phyloP scores from a whole-genome alignment of 2,888 invertebrate genomes.

The Dicyrtomina minuta region DNA sequence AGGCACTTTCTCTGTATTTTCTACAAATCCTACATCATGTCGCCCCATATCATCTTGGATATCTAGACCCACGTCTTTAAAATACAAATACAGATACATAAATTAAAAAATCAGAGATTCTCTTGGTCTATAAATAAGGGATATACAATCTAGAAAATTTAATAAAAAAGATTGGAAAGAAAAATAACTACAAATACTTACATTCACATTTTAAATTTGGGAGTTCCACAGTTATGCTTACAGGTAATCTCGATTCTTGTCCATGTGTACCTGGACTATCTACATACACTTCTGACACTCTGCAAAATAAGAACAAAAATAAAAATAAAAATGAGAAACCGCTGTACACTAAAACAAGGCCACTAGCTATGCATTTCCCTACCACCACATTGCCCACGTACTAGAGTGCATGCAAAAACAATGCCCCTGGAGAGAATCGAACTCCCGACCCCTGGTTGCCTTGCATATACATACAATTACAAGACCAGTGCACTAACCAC shows the following conservation, averaged over 20 bases:
- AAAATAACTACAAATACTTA: no score
- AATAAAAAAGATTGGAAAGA: neutral
- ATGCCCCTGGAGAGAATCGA: slow-evolving; percentile 48
- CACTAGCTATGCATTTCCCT: no score
- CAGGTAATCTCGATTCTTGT: slow-evolving; percentile 59
- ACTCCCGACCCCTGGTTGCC: slow-evolving; percentile 51
- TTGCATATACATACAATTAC: no score
- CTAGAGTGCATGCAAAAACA: slow-evolving; percentile 4
- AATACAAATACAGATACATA: neutral
- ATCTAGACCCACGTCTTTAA: slow-evolving; percentile 61
- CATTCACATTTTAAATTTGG: slow-evolving; percentile 60
- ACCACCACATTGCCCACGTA: no score
- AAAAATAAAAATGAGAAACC: no score
- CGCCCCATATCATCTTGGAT: slow-evolving; percentile 65
- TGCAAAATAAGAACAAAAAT: slow-evolving; percentile 54
- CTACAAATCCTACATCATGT: slow-evolving; percentile 64
- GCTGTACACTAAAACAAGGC: no score
- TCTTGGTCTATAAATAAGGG: no score
- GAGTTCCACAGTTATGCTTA: slow-evolving; percentile 61
- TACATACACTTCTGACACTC: slow-evolving; percentile 61
- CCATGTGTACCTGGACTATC: slow-evolving; percentile 60
- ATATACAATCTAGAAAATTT: no score
- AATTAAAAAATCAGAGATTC: no score
- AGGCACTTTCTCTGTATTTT: slow-evolving; percentile 60
- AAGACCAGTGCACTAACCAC: slow-evolving; percentile 51